phyloP scores from a whole-genome alignment of 92 coral and sea anemone genomes.

The Scolanthus callimorphus region DNA sequence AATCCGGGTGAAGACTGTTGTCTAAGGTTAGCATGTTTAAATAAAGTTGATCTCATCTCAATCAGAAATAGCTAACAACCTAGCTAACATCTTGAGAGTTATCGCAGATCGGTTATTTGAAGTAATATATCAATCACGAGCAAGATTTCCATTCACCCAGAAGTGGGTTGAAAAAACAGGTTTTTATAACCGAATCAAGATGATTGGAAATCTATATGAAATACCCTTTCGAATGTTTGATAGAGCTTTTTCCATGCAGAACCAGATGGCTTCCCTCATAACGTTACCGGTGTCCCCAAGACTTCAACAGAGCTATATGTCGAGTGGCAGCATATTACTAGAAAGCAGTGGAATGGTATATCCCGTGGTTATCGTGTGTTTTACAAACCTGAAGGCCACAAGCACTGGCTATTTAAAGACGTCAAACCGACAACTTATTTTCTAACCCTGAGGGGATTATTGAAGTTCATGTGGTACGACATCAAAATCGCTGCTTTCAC shows the following conservation, averaged over 20 bases:
- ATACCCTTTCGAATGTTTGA: not conserved
- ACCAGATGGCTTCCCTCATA: conserved; percentile 61
- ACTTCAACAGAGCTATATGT: conserved; percentile 85
- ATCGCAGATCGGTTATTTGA: too few relatives aligned
- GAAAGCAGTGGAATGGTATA: conserved; percentile 57
- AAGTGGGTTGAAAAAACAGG: too few relatives aligned
- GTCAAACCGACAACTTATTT: conserved; percentile 42
- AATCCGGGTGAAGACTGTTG: too few relatives aligned
- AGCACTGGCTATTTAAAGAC: conserved; percentile 7
- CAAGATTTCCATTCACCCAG: too few relatives aligned
- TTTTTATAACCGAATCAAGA: too few relatives aligned
- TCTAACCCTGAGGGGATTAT: conserved; percentile 39
- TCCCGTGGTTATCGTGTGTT: conserved; percentile 49
- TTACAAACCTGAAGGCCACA: conserved; percentile 15
- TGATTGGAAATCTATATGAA: too few relatives aligned
- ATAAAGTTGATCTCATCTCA: too few relatives aligned
- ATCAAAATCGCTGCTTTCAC: conserved; percentile 78
- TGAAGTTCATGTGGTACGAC: conserved; percentile 67
- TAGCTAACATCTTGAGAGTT: too few relatives aligned
- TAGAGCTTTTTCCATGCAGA: conserved; percentile 21
- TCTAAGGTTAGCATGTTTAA: too few relatives aligned
- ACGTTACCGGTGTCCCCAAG: conserved; percentile 53
- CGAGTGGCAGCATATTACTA: conserved; percentile 70
- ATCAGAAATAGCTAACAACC: too few relatives aligned
- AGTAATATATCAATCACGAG: too few relatives aligned